Evolutionary conservation across 2,113 vertebrate species (phyloP).

Genomic region (Grus americana): DNA sequence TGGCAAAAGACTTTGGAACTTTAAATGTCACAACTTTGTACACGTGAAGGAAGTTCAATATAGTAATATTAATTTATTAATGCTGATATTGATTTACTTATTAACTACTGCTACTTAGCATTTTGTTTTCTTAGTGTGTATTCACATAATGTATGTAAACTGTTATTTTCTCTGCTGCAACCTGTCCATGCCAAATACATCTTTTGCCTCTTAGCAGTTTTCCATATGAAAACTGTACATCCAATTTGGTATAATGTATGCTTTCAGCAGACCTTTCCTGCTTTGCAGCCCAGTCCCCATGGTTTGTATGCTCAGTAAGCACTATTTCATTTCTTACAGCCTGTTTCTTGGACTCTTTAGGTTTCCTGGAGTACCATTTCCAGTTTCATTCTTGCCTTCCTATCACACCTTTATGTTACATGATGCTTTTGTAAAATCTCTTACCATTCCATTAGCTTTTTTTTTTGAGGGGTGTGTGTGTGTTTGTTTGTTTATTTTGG

Average conservation of each 20-base stretch:
- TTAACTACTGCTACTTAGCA: background rate
- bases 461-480: background rate
- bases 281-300: background rate
- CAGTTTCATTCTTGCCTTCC: background rate
- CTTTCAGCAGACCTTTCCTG: background rate
- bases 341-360: background rate
- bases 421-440: background rate
- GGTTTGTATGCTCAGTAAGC: background rate
- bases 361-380: background rate
- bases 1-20: background rate
- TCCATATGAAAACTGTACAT: background rate
- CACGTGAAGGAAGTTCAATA: background rate
- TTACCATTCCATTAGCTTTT: background rate
- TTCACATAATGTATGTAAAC: background rate
- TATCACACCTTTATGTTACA: background rate
- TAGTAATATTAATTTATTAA: background rate
- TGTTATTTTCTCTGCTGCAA: background rate
- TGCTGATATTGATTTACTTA: background rate
- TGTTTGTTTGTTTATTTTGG: background rate
- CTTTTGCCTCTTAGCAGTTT: background rate
- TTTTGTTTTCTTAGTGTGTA: background rate
- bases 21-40: background rate
- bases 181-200: background rate
- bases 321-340: background rate
- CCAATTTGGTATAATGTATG: background rate